phyloP scores from a whole-genome alignment of 1,140 invertebrate genomes.

The Hycleus cichorii region DNA sequence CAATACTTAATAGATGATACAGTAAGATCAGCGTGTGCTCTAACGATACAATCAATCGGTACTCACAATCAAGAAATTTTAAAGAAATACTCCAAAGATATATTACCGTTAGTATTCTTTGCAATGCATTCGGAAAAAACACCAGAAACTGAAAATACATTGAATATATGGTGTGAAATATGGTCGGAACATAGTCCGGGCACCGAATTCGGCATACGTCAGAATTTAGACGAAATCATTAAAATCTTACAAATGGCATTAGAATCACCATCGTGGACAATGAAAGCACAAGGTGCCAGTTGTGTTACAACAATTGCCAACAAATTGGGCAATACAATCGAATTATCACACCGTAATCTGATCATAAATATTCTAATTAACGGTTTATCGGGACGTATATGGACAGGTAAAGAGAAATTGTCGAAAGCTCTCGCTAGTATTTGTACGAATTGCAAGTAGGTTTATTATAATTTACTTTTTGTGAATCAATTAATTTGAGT shows the following conservation, averaged over 20 bases:
- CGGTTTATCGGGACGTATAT: conserved; percentile 76
- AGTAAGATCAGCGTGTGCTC: conserved; percentile 63
- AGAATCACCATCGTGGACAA: conserved; percentile 76
- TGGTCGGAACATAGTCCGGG: conserved; percentile 84
- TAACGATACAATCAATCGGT: conserved; percentile 73
- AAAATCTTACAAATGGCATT: conserved; percentile 60
- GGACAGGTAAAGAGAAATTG: conserved; percentile 78
- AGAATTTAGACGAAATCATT: conserved; percentile 69
- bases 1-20: conserved; percentile 51
- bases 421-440: conserved; percentile 68
- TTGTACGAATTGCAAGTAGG: conserved; percentile 61
- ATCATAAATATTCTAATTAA: conserved; percentile 62
- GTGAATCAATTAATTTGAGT: not conserved
- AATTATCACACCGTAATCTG: conserved; percentile 54
- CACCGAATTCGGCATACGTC: conserved; percentile 70
- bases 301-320: conserved; percentile 57
- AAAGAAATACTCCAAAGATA: conserved; percentile 66
- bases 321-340: conserved; percentile 60
- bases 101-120: conserved; percentile 79
- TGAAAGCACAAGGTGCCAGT: conserved; percentile 63
- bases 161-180: conserved; percentile 78
- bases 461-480: conserved; percentile 13
- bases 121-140: conserved; percentile 78
- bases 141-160: conserved; percentile 52
- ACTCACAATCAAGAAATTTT: conserved; percentile 76